These are phyloP conservation scores for Epicauta chinensis DNA, from an alignment of 1,140 invertebrate species.

Conservation along the genomic window DNA sequence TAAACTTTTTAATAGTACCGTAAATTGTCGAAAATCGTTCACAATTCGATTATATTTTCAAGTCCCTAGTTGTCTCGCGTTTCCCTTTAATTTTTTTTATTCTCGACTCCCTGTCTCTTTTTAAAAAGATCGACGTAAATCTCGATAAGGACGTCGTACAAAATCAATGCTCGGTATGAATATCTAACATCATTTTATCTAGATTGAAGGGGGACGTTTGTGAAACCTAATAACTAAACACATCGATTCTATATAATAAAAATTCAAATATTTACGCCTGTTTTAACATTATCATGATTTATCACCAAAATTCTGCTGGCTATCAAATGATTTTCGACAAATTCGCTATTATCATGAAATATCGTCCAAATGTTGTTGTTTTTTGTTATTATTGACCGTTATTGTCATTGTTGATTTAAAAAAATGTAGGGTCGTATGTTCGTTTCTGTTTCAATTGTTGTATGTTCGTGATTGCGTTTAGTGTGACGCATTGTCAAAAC, in stretches of 20 bases:
- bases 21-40: not conserved
- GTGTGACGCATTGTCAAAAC: slow-evolving; percentile 34
- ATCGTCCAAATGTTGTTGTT: too few species aligned
- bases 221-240: slow-evolving; percentile 11
- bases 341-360: too few species aligned
- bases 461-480: slow-evolving; percentile 28
- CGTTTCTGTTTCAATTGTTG: not conserved
- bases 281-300: not conserved
- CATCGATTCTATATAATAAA: not conserved
- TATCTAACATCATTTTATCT: slow-evolving; percentile 17
- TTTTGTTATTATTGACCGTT: too few species aligned
- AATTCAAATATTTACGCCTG: slow-evolving; percentile 1
- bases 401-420: too few species aligned
- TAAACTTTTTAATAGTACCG: slow-evolving; percentile 9
- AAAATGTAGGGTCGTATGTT: too few species aligned
- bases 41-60: too few species aligned
- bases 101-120: slow-evolving; percentile 1
- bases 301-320: too few species aligned
- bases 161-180: slow-evolving; percentile 24
- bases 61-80: too few species aligned
- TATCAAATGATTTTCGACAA: too few species aligned
- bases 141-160: slow-evolving; percentile 15
- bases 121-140: slow-evolving; percentile 19
- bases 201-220: slow-evolving; percentile 13
- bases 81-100: slow-evolving; percentile 1